Percentiles rank a stretch among this genome's conserved stretches.
Conservation (phyloP, 2,888 invertebrate species). For the Amphipyra berbera region DNA sequence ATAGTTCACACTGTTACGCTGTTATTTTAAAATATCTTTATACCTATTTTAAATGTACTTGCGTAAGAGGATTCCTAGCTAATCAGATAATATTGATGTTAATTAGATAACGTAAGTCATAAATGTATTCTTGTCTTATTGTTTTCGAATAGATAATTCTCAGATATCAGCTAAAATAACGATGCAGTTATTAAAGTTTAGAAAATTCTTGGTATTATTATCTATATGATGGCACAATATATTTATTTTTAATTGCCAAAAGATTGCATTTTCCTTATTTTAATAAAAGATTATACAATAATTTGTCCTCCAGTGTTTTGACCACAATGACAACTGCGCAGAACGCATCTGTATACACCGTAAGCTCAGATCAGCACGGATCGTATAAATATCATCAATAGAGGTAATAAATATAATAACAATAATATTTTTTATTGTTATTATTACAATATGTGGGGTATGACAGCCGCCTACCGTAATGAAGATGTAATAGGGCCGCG, state of each 20-base stretch:
- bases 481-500: slow-evolving; percentile 88
- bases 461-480: slow-evolving; percentile 88
- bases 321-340: slow-evolving; percentile 42
- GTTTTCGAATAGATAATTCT: too few relatives aligned
- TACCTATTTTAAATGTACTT: neutral
- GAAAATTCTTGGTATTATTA: too few relatives aligned
- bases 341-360: slow-evolving; percentile 71
- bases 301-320: slow-evolving; percentile 56
- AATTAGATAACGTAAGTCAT: too few relatives aligned
- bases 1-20: neutral
- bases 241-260: slow-evolving; percentile 6
- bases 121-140: too few relatives aligned
- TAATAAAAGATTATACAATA: neutral
- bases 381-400: slow-evolving; percentile 85
- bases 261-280: slow-evolving; percentile 7
- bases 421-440: slow-evolving; percentile 84
- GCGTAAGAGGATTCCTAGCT: too few relatives aligned
- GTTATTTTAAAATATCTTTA: neutral
- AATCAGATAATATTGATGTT: too few relatives aligned
- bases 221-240: neutral
- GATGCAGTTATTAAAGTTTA: too few relatives aligned
- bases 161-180: too few relatives aligned
- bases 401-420: slow-evolving; percentile 82
- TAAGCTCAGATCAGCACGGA: slow-evolving; percentile 80
- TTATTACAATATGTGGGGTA: slow-evolving; percentile 75